Evolutionary conservation across 2,113 vertebrate genomes (phyloP).

Genomic region (Axis porcinus): DNA sequence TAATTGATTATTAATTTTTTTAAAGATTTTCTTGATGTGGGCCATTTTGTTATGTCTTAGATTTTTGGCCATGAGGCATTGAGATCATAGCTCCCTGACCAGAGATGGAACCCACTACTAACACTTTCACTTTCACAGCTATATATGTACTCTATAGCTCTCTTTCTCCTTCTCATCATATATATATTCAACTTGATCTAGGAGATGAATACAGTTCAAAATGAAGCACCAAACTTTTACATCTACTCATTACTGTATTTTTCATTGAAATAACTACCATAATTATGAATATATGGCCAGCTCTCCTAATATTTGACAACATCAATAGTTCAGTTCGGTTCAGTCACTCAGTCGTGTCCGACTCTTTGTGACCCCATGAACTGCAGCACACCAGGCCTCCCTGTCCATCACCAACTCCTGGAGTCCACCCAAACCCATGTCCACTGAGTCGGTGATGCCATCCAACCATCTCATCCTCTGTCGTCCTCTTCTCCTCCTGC

Average conservation of each 20-base stretch:
- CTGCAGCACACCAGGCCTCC: no score
- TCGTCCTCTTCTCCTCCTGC: no score
- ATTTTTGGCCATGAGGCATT: neutral
- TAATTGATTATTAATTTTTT: neutral
- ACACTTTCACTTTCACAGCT: neutral
- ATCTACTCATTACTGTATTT: neutral
- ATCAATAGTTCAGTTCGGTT: neutral
- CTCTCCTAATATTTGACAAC: neutral
- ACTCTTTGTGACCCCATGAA: no score
- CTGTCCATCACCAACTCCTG: no score
- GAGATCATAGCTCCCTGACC: neutral
- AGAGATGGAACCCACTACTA: neutral
- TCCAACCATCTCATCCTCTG: no score
- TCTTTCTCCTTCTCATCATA: neutral
- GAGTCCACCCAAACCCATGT: no score
- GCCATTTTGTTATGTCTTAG: neutral
- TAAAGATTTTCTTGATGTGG: neutral
- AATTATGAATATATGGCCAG: neutral
- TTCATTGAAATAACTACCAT: neutral
- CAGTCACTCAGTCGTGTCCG: no score
- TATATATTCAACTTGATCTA: neutral
- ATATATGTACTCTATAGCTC: neutral
- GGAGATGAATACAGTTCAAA: neutral
- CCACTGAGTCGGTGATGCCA: no score
- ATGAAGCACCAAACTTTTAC: neutral